A percentile compares a stretch with the other conserved stretches of the same genome.
phyloP scores from a whole-genome alignment of 1,140 invertebrate genomes.

The Alviniconcha marisindica region DNA sequence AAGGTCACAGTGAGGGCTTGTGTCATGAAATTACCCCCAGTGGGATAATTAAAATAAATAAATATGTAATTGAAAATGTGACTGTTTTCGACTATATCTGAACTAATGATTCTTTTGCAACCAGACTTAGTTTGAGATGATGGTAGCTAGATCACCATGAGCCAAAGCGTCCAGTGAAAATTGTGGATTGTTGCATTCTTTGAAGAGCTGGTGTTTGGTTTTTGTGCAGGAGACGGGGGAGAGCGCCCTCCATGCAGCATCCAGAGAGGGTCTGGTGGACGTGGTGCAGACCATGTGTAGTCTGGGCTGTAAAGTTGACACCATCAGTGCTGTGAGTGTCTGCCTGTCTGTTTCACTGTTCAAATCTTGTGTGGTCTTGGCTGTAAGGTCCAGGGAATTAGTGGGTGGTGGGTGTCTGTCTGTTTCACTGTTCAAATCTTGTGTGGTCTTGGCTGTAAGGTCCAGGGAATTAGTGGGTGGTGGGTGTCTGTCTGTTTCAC shows the following conservation, averaged over 20 bases:
- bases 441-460: not conserved
- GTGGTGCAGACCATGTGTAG: slow-evolving; percentile 87
- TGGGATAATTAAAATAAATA: too few relatives aligned
- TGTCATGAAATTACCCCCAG: too few relatives aligned
- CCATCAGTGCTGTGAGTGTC: slow-evolving; percentile 79
- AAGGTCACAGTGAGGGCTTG: too few relatives aligned
- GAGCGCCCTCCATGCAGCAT: slow-evolving; percentile 85
- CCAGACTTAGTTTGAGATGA: too few relatives aligned
- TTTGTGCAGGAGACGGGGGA: slow-evolving; percentile 81
- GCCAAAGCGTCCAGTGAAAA: too few relatives aligned
- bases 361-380: not conserved
- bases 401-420: too few relatives aligned
- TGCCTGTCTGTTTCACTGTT: not conserved
- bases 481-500: not conserved
- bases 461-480: not conserved
- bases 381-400: too few relatives aligned
- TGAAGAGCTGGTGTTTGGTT: not conserved
- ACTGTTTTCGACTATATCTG: too few relatives aligned
- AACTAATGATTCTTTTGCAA: too few relatives aligned
- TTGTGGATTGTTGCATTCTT: too few relatives aligned
- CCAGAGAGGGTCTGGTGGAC: slow-evolving; percentile 82
- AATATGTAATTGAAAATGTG: too few relatives aligned
- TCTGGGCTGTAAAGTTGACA: slow-evolving; percentile 85
- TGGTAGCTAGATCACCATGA: too few relatives aligned
- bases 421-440: not conserved